Evolutionary conservation across 2,113 vertebrate species (phyloP).

Genomic region (Collichthys lucidus): DNA sequence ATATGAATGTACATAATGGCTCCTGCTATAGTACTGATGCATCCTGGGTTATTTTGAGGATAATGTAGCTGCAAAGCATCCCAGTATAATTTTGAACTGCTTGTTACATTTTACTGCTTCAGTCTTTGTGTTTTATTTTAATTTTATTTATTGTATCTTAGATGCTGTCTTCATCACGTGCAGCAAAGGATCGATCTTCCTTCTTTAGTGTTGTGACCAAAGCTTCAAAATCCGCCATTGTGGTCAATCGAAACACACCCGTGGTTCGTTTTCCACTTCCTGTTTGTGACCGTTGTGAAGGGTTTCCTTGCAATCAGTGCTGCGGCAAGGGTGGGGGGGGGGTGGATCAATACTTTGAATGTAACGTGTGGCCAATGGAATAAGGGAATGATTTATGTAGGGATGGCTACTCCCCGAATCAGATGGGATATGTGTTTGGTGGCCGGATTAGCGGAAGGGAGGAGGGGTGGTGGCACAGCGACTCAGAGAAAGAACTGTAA

Average conservation of each 20-base stretch:
- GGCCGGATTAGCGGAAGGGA: slow-evolving; percentile 79
- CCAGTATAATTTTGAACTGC: not conserved
- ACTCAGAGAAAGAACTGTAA: slow-evolving; percentile 56
- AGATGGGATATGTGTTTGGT: slow-evolving; percentile 89
- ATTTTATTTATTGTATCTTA: not conserved
- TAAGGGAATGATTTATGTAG: slow-evolving; percentile 99
- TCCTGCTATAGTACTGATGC: not conserved
- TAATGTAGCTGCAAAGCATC: not conserved
- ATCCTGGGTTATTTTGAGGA: slow-evolving; percentile 6
- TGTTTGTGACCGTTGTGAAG: slow-evolving; percentile 83
- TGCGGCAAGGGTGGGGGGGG: slow-evolving; percentile 63
- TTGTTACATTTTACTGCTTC: not conserved
- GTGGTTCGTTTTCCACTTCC: slow-evolving; percentile 78
- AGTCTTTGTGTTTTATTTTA: not conserved
- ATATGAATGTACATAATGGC: not conserved
- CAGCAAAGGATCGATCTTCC: slow-evolving; percentile 25
- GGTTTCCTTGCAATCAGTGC: slow-evolving; percentile 92
- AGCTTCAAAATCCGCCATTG: slow-evolving; percentile 62
- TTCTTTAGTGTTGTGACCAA: slow-evolving; percentile 40
- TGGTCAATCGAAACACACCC: slow-evolving; percentile 64
- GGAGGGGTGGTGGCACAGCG: slow-evolving; percentile 77
- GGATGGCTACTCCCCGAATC: slow-evolving; percentile 92
- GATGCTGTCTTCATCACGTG: not conserved
- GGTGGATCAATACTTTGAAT: slow-evolving; percentile 97
- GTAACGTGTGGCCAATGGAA: slow-evolving; percentile 97